A percentile compares a stretch with the other conserved stretches of the same genome.
phyloP scores from a whole-genome alignment of 2,113 vertebrate species.

The Blennius ocellaris region DNA sequence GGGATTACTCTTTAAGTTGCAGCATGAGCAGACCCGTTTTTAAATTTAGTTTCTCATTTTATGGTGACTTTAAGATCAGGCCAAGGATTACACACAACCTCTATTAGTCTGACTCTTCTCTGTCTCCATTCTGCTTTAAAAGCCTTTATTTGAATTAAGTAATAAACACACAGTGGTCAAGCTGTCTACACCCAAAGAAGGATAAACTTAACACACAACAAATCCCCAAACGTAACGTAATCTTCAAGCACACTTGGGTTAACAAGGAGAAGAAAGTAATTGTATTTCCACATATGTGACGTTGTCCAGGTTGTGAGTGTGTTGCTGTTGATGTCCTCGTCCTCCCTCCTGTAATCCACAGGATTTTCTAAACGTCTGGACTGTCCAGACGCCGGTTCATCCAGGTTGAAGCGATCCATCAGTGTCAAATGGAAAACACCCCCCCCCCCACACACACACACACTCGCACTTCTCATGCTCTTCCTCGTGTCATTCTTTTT shows the following conservation, averaged over 20 bases:
- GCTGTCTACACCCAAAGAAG: constrained; percentile 15
- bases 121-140: constrained; percentile 4
- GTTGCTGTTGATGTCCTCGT: constrained; percentile 31
- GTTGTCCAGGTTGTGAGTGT: constrained; percentile 12
- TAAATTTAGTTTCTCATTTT: constrained; percentile 54
- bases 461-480: constrained; percentile 14
- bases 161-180: constrained; percentile 22
- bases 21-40: constrained; percentile 37
- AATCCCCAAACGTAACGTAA: constrained; percentile 8
- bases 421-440: constrained; percentile 66
- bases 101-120: constrained; percentile 15
- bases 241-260: background rate
- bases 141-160: constrained; percentile 48
- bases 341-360: constrained; percentile 47
- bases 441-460: no score
- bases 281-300: background rate
- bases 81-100: constrained; percentile 46
- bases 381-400: constrained; percentile 59
- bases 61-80: constrained; percentile 61
- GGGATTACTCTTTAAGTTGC: constrained; percentile 23
- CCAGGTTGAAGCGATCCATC: constrained; percentile 55
- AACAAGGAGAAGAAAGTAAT: background rate
- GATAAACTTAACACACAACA: background rate
- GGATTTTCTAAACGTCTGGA: constrained; percentile 64
- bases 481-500: constrained; percentile 1